Conservation (phyloP, 2,797 vertebrate genomes). For the Podarcis siculus region DNA sequence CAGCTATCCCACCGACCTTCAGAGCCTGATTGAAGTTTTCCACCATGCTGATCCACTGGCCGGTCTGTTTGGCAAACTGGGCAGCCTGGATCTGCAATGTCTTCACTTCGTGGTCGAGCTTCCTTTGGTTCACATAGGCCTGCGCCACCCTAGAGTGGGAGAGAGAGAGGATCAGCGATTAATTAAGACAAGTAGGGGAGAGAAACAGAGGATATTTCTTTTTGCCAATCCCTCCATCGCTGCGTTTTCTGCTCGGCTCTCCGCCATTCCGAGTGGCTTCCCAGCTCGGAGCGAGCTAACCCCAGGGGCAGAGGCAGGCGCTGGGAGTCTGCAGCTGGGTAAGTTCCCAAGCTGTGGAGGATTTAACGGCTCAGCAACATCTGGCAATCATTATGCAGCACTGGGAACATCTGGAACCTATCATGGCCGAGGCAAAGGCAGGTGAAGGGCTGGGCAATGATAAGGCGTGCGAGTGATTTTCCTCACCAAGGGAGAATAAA, state of each 20-base stretch:
- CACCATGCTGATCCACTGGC: constrained; percentile 96
- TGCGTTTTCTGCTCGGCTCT: constrained; percentile 4
- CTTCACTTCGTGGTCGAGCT: constrained; percentile 96
- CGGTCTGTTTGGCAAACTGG: constrained; percentile 94
- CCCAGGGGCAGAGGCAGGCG: constrained; percentile 17
- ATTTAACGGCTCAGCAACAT: constrained; percentile 25
- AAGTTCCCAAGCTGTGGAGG: constrained; percentile 39
- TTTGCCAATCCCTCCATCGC: neutral
- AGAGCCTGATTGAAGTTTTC: constrained; percentile 97
- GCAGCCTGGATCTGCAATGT: constrained; percentile 92
- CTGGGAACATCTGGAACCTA: neutral
- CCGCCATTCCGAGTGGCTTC: neutral
- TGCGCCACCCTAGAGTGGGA: constrained; percentile 86
- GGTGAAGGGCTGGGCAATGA: neutral
- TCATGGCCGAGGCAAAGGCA: neutral
- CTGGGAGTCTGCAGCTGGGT: constrained; percentile 16
- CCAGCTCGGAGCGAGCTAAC: constrained; percentile 33
- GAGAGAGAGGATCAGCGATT: neutral
- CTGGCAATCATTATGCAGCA: constrained; percentile 22
- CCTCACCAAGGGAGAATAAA: neutral
- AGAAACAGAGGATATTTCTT: neutral
- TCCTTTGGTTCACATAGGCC: constrained; percentile 95
- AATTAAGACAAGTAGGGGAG: neutral
- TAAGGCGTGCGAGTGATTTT: neutral
- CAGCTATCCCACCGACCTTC: constrained; percentile 78